Conservation (phyloP, 2,113 vertebrate genomes). For the Emydura subglobosa region DNA sequence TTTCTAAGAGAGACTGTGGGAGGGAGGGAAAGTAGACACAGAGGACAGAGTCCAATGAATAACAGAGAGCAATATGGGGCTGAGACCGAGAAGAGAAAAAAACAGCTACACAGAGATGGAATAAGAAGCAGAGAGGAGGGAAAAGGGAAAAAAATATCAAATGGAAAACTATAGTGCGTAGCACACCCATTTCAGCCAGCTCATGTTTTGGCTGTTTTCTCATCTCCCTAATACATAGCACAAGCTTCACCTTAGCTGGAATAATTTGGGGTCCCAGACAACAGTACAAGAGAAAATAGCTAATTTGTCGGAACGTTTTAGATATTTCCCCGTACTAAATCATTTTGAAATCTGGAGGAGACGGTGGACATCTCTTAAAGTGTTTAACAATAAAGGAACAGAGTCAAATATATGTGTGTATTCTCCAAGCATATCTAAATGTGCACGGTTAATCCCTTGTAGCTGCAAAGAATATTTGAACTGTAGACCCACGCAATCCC, state of each 20-base stretch:
- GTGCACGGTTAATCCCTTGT: conserved; percentile 46
- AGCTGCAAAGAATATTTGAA: conserved; percentile 66
- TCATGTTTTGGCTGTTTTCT: conserved; percentile 36
- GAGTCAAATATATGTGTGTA: conserved; percentile 56
- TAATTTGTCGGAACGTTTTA: conserved; percentile 48
- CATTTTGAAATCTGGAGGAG: conserved; percentile 56
- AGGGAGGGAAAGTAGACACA: not conserved
- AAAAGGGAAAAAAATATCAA: conserved; percentile 60
- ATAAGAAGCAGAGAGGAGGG: conserved; percentile 35
- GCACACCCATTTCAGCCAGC: conserved; percentile 44
- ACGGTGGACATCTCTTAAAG: conserved; percentile 53
- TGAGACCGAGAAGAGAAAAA: conserved; percentile 18
- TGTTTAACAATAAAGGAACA: conserved; percentile 58
- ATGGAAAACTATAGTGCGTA: conserved; percentile 27
- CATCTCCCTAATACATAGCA: conserved; percentile 44
- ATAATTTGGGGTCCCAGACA: conserved; percentile 36
- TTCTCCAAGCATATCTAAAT: conserved; percentile 67
- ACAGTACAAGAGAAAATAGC: conserved; percentile 38
- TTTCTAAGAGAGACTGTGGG: conserved; percentile 20
- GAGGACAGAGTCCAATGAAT: conserved; percentile 15
- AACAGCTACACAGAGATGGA: not conserved
- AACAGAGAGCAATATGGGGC: conserved; percentile 44
- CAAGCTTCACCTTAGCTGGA: conserved; percentile 46
- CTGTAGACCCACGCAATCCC: conserved; percentile 56
- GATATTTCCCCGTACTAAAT: conserved; percentile 54